A percentile compares a stretch with the other conserved stretches of the same genome.
phyloP scores from a whole-genome alignment of 2,113 vertebrate genomes.

The Loxodonta africana region DNA sequence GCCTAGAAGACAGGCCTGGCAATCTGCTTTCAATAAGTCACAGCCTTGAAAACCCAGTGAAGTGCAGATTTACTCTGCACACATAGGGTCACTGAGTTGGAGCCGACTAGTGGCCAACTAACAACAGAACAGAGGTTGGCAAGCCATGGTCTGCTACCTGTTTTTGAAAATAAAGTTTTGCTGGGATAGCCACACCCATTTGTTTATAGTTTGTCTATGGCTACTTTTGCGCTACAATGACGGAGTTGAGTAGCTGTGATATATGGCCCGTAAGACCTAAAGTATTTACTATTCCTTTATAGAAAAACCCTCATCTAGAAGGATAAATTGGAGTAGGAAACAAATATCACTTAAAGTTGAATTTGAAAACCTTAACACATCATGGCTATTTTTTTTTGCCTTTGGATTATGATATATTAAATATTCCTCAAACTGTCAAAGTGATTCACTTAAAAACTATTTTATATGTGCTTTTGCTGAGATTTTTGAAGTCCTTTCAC shows the following conservation, averaged over 20 bases:
- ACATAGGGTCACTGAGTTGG: too few species aligned
- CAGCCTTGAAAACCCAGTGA: not conserved
- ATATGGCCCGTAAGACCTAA: not conserved
- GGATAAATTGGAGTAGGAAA: conserved; percentile 3
- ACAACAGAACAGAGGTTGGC: not conserved
- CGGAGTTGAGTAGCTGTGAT: not conserved
- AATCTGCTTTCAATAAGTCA: not conserved
- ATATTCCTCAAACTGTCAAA: not conserved
- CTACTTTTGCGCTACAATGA: not conserved
- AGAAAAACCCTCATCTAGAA: not conserved
- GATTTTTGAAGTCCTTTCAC: not conserved
- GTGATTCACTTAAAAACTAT: not conserved
- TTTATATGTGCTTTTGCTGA: not conserved
- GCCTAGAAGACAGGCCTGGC: not conserved
- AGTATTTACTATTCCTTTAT: not conserved
- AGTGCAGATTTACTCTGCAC: not conserved
- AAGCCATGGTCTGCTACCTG: not conserved
- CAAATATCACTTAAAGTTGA: not conserved
- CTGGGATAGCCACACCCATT: not conserved
- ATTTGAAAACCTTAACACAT: not conserved
- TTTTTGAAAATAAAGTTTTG: conserved; percentile 15
- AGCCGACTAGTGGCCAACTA: too few species aligned
- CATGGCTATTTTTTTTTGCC: not conserved
- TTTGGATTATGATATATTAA: not conserved
- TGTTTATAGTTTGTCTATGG: not conserved